Evolutionary conservation across 2,113 vertebrate species (phyloP).

Genomic region (Toxotes jaculatrix): DNA sequence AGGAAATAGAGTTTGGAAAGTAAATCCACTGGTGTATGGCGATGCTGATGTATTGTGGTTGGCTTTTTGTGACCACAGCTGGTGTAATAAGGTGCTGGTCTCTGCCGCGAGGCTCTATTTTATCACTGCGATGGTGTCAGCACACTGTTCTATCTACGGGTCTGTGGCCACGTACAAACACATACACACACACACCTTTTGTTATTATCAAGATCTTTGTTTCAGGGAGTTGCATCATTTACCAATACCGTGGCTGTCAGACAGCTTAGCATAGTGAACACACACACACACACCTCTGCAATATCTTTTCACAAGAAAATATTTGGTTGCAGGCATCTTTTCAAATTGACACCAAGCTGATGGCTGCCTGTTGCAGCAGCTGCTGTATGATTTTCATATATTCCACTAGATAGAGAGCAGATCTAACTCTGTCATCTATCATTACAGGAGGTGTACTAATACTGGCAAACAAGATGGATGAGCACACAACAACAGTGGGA

Average conservation of each 20-base stretch:
- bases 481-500: constrained; percentile 3
- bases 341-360: background rate
- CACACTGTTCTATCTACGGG: background rate
- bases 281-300: constrained; percentile 5
- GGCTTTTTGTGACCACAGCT: constrained; percentile 25
- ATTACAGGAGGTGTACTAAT: constrained; percentile 20
- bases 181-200: constrained; percentile 19
- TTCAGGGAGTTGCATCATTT: constrained; percentile 70
- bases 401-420: background rate
- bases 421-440: constrained; percentile 28
- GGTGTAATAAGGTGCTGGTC: constrained; percentile 24
- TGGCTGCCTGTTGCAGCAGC: background rate
- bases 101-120: constrained; percentile 19
- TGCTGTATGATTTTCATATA: constrained; percentile 4
- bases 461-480: constrained; percentile 34
- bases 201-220: constrained; percentile 33
- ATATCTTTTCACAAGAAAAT: background rate
- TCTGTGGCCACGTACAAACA: background rate
- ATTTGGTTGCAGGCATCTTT: constrained; percentile 4
- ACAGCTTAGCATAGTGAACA: background rate
- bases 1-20: constrained; percentile 3
- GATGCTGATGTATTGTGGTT: constrained; percentile 7
- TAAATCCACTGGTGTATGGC: background rate
- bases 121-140: constrained; percentile 17
- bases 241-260: constrained; percentile 6